phyloP scores from a whole-genome alignment of 2,797 vertebrate genomes.

The Danionella dracula region DNA sequence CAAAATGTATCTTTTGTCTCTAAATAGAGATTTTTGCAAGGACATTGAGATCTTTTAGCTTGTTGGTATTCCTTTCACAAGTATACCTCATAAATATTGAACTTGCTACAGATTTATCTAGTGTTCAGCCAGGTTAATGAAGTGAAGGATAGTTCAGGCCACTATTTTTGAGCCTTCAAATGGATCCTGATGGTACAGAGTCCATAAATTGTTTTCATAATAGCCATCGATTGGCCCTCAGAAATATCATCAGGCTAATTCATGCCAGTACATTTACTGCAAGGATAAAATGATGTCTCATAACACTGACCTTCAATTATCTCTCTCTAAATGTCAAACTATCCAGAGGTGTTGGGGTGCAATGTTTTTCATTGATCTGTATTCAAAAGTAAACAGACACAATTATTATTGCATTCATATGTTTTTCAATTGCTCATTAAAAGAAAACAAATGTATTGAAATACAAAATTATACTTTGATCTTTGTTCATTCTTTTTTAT shows the following conservation, averaged over 20 bases:
- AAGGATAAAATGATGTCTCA: slow-evolving; percentile 12
- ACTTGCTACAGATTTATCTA: neutral
- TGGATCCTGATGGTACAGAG: slow-evolving; percentile 1
- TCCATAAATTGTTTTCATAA: slow-evolving; percentile 12
- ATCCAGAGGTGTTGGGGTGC: slow-evolving; percentile 2
- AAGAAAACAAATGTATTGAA: no score
- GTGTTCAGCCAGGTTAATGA: neutral
- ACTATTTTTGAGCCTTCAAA: slow-evolving; percentile 5
- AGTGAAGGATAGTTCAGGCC: neutral
- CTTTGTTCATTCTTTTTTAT: no score
- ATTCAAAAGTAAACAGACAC: neutral
- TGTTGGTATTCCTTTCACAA: neutral
- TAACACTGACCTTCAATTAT: slow-evolving; percentile 40
- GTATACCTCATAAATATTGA: neutral
- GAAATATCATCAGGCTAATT: slow-evolving; percentile 34
- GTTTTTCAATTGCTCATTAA: no score
- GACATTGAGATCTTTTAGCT: neutral
- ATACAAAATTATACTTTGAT: neutral
- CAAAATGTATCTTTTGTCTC: neutral
- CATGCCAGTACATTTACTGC: slow-evolving; percentile 29
- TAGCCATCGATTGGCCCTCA: slow-evolving; percentile 30
- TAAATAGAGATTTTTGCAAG: neutral
- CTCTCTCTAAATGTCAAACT: slow-evolving; percentile 37
- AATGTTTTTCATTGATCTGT: slow-evolving; percentile 28
- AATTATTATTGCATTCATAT: no score